Evolutionary conservation across 2,888 invertebrate species (phyloP).

Genomic region (Sisyra nigra): DNA sequence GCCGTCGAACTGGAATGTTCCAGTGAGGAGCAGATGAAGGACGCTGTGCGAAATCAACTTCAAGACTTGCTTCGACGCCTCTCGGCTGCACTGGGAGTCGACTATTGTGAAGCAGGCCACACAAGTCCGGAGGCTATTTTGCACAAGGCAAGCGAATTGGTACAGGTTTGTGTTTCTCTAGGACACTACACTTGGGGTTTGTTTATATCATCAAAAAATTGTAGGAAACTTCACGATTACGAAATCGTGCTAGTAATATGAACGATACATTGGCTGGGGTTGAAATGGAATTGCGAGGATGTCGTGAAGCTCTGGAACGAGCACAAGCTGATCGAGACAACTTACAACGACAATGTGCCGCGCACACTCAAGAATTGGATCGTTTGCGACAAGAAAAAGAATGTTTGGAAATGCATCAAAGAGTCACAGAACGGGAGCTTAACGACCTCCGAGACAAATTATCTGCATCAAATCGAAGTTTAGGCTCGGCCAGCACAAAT

Average conservation of each 20-base stretch:
- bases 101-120: slow-evolving; percentile 48
- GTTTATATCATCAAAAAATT: slow-evolving; percentile 7
- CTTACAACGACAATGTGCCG: slow-evolving; percentile 53
- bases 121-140: slow-evolving; percentile 52
- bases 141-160: slow-evolving; percentile 62
- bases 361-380: slow-evolving; percentile 53
- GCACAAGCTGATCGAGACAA: slow-evolving; percentile 54
- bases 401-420: slow-evolving; percentile 50
- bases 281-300: slow-evolving; percentile 48
- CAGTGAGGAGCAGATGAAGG: slow-evolving; percentile 59
- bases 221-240: slow-evolving; percentile 25
- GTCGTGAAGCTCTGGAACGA: slow-evolving; percentile 48
- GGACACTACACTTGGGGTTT: neutral
- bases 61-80: slow-evolving; percentile 58
- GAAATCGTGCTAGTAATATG: slow-evolving; percentile 32
- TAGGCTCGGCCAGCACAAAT: slow-evolving; percentile 49
- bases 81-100: slow-evolving; percentile 53
- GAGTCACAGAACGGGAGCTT: slow-evolving; percentile 57
- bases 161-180: slow-evolving; percentile 34
- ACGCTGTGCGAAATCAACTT: slow-evolving; percentile 44
- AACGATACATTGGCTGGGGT: slow-evolving; percentile 41
- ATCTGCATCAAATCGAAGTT: slow-evolving; percentile 41
- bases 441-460: slow-evolving; percentile 50
- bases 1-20: slow-evolving; percentile 54
- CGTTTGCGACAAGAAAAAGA: slow-evolving; percentile 65